These are phyloP conservation scores for Acanthochromis polyacanthus DNA, from an alignment of 2,113 vertebrate species.

Conservation along the genomic window DNA sequence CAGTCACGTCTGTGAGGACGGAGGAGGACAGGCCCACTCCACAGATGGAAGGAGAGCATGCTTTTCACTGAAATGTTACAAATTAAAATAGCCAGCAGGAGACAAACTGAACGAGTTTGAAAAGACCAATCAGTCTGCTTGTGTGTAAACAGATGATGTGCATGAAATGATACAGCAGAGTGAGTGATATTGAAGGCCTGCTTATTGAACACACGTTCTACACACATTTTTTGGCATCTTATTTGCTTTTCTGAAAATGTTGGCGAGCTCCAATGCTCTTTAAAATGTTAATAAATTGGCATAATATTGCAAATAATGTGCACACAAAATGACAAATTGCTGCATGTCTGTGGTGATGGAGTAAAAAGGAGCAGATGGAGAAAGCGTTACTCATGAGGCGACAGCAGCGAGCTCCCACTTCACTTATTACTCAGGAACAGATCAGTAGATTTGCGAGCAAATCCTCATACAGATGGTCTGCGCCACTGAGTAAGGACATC, in stretches of 20 bases:
- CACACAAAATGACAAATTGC: rapidly evolving
- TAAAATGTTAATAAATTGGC: not conserved
- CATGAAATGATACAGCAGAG: not conserved
- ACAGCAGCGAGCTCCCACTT: slow-evolving; percentile 22
- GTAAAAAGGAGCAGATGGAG: slow-evolving; percentile 54
- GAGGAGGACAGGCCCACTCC: not conserved
- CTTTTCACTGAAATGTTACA: not conserved
- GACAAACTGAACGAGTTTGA: not conserved
- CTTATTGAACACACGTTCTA: not conserved
- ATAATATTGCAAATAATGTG: not conserved
- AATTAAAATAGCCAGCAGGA: not conserved
- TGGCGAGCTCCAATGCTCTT: not conserved
- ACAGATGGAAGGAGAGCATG: not conserved
- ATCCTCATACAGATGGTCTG: slow-evolving; percentile 54
- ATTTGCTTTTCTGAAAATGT: too few relatives aligned
- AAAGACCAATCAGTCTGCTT: not conserved
- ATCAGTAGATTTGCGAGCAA: slow-evolving; percentile 48
- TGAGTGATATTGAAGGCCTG: not conserved
- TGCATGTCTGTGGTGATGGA: slow-evolving; percentile 8
- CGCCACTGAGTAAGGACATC: slow-evolving; percentile 12
- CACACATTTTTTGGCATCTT: too few relatives aligned
- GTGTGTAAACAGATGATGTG: not conserved
- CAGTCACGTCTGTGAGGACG: not conserved
- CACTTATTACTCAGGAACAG: slow-evolving; percentile 50
- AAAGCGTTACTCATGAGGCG: slow-evolving; percentile 25